phyloP scores from a whole-genome alignment of 2,113 vertebrate species.

The Neodon shergylaensis region DNA sequence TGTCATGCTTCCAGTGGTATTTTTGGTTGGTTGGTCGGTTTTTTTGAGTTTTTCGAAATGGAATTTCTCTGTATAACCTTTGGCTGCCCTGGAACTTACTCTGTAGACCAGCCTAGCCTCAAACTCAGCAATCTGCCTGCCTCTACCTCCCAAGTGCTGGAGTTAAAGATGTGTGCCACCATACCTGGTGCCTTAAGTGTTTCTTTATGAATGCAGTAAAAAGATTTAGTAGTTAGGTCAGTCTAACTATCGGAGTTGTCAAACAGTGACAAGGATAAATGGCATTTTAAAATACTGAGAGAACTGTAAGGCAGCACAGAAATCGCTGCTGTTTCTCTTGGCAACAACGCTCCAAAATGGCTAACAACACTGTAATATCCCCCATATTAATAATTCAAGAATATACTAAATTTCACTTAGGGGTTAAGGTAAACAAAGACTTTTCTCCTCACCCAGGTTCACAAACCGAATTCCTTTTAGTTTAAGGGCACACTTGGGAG shows the following conservation, averaged over 20 bases:
- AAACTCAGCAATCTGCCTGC: background rate
- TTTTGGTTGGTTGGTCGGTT: background rate
- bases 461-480: background rate
- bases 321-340: conserved; percentile 49
- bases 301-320: conserved; percentile 29
- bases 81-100: background rate
- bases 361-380: conserved; percentile 11
- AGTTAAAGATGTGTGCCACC: background rate
- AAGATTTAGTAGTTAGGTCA: background rate
- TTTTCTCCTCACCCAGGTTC: background rate
- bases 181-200: background rate
- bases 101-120: background rate
- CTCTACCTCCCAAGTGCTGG: background rate
- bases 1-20: background rate
- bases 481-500: background rate
- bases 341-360: conserved; percentile 13
- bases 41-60: background rate
- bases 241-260: background rate
- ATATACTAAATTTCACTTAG: conserved; percentile 55
- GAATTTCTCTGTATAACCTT: background rate
- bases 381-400: conserved; percentile 2
- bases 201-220: conserved; percentile 10
- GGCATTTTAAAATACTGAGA: conserved; percentile 31
- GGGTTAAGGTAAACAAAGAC: background rate
- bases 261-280: background rate